Conservation (phyloP, 2,888 invertebrate species). For the Diaperis boleti region DNA sequence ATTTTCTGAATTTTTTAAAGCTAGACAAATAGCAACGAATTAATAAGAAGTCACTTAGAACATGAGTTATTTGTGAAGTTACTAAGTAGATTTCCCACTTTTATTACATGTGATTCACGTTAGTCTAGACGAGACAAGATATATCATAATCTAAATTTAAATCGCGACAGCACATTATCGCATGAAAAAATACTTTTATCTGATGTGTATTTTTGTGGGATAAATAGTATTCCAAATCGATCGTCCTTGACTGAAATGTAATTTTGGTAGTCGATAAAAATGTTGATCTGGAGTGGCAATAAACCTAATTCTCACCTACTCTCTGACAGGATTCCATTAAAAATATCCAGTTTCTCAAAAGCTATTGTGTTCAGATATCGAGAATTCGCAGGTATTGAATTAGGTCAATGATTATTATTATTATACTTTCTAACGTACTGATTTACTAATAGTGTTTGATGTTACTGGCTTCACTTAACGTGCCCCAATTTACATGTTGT, state of each 20-base stretch:
- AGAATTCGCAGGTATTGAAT: conserved; percentile 20
- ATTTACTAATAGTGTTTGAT: too few relatives aligned
- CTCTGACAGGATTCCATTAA: conserved; percentile 8
- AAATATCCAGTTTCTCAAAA: conserved; percentile 22
- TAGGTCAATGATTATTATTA: conserved; percentile 28
- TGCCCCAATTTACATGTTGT: too few relatives aligned
- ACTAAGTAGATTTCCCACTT: conserved; percentile 23
- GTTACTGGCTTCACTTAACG: too few relatives aligned
- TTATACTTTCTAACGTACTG: too few relatives aligned
- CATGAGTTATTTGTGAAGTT: conserved; percentile 1
- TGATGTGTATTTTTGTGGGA: neutral
- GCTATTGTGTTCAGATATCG: conserved; percentile 17
- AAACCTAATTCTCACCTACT: conserved; percentile 20
- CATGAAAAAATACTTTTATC: conserved; percentile 7
- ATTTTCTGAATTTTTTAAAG: too few relatives aligned
- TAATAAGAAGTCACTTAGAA: conserved; percentile 13
- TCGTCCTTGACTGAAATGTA: conserved; percentile 22
- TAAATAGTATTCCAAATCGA: conserved; percentile 15
- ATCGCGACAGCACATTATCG: conserved; percentile 5
- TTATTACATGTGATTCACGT: conserved; percentile 13
- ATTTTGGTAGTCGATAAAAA: conserved; percentile 24
- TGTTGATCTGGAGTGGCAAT: conserved; percentile 24
- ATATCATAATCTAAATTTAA: conserved; percentile 27
- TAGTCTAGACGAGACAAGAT: conserved; percentile 15
- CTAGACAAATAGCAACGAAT: too few relatives aligned